These are phyloP conservation scores for Melanostigma gelatinosum DNA, from an alignment of 2,113 vertebrate species.

Conservation along the genomic window DNA sequence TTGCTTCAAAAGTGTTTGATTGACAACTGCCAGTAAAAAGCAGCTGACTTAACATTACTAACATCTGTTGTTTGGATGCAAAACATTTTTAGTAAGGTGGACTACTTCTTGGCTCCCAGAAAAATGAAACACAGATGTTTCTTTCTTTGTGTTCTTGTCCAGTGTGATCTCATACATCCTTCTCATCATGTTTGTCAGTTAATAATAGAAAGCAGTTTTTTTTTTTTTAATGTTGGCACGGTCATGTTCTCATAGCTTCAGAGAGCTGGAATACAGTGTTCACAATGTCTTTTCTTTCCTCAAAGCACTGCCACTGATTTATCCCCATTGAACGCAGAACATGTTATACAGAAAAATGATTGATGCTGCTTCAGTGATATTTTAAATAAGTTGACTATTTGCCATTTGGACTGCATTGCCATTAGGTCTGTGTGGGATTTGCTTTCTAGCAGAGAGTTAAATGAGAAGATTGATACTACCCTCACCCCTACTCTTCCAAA, in stretches of 20 bases:
- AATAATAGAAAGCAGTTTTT: constrained; percentile 14
- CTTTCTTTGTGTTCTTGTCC: constrained; percentile 21
- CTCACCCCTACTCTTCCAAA: not conserved
- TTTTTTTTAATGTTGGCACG: constrained; percentile 23
- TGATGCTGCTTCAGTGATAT: constrained; percentile 12
- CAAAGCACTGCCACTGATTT: constrained; percentile 2
- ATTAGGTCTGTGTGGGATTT: not conserved
- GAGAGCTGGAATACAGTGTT: constrained; percentile 22
- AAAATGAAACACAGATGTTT: constrained; percentile 61
- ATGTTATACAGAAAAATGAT: not conserved
- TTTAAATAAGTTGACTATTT: constrained; percentile 5
- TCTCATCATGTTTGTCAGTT: constrained; percentile 26
- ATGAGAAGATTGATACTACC: not conserved
- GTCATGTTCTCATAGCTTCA: constrained; percentile 30
- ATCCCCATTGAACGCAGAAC: not conserved
- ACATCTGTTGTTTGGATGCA: constrained; percentile 60
- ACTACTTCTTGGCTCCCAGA: constrained; percentile 20
- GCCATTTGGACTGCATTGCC: constrained; percentile 17
- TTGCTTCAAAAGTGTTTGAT: constrained; percentile 37
- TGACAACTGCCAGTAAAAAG: constrained; percentile 42
- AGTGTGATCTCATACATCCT: constrained; percentile 31
- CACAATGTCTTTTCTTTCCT: constrained; percentile 2
- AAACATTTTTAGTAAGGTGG: constrained; percentile 47
- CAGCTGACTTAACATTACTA: constrained; percentile 55
- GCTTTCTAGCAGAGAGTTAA: not conserved